These are phyloP conservation scores for Sebastes itinus DNA, from an alignment of 2,797 vertebrate species.

Conservation along the genomic window DNA sequence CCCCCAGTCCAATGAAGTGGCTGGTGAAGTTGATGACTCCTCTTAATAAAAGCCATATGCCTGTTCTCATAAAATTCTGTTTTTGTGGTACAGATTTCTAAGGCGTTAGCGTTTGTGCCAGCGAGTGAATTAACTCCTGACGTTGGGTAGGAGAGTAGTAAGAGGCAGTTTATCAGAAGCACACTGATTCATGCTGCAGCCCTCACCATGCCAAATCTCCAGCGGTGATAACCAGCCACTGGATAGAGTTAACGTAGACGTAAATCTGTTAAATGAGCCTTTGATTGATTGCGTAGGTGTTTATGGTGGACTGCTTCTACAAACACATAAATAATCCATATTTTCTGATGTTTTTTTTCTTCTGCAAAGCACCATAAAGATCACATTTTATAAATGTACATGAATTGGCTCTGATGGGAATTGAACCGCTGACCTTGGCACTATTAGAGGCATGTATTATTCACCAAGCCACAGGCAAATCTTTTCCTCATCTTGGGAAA, in stretches of 20 bases:
- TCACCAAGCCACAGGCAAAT: slow-evolving; percentile 39
- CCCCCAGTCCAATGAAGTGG: slow-evolving; percentile 72
- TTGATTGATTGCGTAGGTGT: slow-evolving; percentile 28
- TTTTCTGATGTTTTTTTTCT: not conserved
- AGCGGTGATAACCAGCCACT: slow-evolving; percentile 33
- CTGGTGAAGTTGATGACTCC: slow-evolving; percentile 69
- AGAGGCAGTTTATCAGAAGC: slow-evolving; percentile 50
- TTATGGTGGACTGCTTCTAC: not conserved
- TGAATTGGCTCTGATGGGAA: slow-evolving; percentile 1
- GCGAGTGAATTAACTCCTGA: slow-evolving; percentile 57
- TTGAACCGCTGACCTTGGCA: slow-evolving; percentile 32
- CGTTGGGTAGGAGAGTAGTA: slow-evolving; percentile 16
- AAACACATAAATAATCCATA: not conserved
- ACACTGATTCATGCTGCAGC: slow-evolving; percentile 17
- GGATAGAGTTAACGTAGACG: not conserved
- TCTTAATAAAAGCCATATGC: slow-evolving; percentile 78
- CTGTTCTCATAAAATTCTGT: slow-evolving; percentile 67
- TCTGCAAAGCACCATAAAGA: not conserved
- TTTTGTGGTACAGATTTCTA: slow-evolving; percentile 64
- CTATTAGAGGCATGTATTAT: slow-evolving; percentile 21
- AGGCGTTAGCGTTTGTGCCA: slow-evolving; percentile 52
- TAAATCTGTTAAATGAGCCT: slow-evolving; percentile 5
- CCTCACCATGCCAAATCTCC: slow-evolving; percentile 24
- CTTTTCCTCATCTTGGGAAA: slow-evolving; percentile 16
- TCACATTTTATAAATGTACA: not conserved